A percentile compares a stretch with the other conserved stretches of the same genome.
Conservation (phyloP, 2,888 invertebrate species). For the Trilocha varians region DNA sequence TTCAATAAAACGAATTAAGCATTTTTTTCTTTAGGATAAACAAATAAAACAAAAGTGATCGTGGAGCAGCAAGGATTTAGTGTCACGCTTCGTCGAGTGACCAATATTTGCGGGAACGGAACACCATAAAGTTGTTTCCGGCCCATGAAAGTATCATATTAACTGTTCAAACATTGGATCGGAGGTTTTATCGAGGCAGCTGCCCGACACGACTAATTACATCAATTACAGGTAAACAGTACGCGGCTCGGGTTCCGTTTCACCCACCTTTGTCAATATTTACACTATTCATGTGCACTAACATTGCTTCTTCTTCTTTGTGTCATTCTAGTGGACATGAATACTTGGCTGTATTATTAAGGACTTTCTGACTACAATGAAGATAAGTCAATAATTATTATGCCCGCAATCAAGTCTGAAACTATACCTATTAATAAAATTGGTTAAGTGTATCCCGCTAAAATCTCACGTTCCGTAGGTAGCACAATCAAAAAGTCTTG, state of each 20-base stretch:
- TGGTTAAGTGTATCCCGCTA: no score
- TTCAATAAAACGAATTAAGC: not conserved
- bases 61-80: slow-evolving; percentile 23
- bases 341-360: not conserved
- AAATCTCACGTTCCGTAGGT: no score
- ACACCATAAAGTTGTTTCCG: slow-evolving; percentile 67
- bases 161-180: slow-evolving; percentile 55
- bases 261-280: slow-evolving; percentile 71
- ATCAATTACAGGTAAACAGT: slow-evolving; percentile 69
- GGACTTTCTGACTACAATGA: no score
- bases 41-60: not conserved
- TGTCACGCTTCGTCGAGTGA: slow-evolving; percentile 61
- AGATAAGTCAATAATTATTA: no score
- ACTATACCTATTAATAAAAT: no score
- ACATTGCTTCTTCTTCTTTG: not conserved
- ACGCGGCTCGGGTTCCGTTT: slow-evolving; percentile 55
- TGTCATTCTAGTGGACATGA: not conserved
- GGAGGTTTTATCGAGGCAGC: slow-evolving; percentile 54
- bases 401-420: no score
- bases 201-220: slow-evolving; percentile 73
- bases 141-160: slow-evolving; percentile 66
- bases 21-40: not conserved
- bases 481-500: no score
- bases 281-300: slow-evolving; percentile 18
- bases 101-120: slow-evolving; percentile 66